These are phyloP conservation scores for Eulemur rufifrons DNA, from an alignment of 2,113 vertebrate genomes.

Conservation along the genomic window DNA sequence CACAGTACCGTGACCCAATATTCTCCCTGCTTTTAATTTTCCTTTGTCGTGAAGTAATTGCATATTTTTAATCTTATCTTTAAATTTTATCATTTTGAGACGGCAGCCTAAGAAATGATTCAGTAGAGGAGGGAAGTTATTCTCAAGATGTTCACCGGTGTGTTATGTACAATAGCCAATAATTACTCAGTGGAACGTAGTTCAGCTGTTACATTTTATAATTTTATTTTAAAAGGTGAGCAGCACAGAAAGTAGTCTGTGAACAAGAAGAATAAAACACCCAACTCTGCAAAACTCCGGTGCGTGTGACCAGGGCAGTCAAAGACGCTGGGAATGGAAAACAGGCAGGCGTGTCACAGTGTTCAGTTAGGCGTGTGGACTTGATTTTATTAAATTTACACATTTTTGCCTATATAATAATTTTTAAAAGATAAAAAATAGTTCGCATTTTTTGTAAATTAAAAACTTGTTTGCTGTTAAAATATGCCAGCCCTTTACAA, in stretches of 20 bases:
- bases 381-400: too few species aligned
- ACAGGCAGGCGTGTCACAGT: fast-evolving
- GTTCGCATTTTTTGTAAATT: not conserved
- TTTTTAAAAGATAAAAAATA: not conserved
- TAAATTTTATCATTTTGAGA: not conserved
- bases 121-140: not conserved
- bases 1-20: fast-evolving
- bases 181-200: not conserved
- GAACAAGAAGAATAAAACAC: not conserved
- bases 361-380: not conserved
- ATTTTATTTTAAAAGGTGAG: not conserved
- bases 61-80: not conserved
- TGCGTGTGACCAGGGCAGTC: not conserved
- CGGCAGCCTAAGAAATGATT: not conserved
- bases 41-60: not conserved
- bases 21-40: not conserved
- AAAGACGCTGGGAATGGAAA: not conserved
- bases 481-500: not conserved
- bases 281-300: not conserved
- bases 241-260: not conserved
- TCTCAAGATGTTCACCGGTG: not conserved
- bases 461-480: not conserved
- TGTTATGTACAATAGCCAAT: not conserved
- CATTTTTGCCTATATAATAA: not conserved
- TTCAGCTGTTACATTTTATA: not conserved